Conservation (phyloP, 2,113 vertebrate genomes). For the Clarias macrocephalus region DNA sequence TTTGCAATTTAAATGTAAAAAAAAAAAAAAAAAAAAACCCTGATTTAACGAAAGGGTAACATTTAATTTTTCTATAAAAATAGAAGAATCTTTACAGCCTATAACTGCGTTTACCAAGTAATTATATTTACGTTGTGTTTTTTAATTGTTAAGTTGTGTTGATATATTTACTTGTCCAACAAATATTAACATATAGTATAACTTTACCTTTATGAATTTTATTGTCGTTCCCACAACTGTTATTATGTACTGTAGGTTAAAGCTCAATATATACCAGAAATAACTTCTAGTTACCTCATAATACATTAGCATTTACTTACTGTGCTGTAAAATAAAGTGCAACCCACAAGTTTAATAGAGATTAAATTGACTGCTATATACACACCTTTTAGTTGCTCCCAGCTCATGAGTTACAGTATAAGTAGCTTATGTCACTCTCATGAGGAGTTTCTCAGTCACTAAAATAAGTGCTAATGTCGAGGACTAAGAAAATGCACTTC, state of each 20-base stretch:
- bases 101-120: not conserved
- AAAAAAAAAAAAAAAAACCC: not conserved
- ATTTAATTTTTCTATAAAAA: not conserved
- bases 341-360: conserved; percentile 19
- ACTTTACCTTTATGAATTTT: not conserved
- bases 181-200: not conserved
- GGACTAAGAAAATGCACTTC: conserved; percentile 31
- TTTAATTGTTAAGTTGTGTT: not conserved
- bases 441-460: conserved; percentile 38
- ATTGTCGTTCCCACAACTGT: not conserved
- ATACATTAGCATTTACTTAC: not conserved
- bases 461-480: conserved; percentile 38
- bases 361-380: conserved; percentile 3
- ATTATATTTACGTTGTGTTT: not conserved
- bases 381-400: not conserved
- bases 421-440: conserved; percentile 44
- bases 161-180: not conserved
- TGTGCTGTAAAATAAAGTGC: not conserved
- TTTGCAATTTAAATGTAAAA: not conserved
- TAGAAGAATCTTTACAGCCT: not conserved
- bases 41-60: not conserved
- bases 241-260: not conserved
- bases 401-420: conserved; percentile 25
- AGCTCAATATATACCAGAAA: not conserved
- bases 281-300: not conserved